Conservation (phyloP, 1,140 invertebrate species). For the Rhagoletis zephyria region DNA sequence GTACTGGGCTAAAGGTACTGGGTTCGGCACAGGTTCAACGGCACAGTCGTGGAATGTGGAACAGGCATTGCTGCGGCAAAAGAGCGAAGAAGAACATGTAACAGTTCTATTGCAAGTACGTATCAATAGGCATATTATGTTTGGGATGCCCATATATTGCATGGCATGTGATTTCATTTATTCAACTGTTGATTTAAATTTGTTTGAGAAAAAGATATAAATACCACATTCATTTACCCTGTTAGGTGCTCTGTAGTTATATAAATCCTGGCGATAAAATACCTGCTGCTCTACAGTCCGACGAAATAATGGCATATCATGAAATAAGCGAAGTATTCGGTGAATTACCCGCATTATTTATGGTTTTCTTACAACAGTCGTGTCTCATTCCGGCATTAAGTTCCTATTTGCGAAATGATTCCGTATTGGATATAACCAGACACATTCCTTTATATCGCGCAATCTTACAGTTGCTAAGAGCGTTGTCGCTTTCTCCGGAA, state of each 20-base stretch:
- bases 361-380: slow-evolving; percentile 84
- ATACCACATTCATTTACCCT: slow-evolving; percentile 1
- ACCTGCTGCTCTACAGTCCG: slow-evolving; percentile 74
- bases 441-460: slow-evolving; percentile 93
- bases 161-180: background rate
- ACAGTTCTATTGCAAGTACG: slow-evolving; percentile 82
- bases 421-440: slow-evolving; percentile 94
- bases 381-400: slow-evolving; percentile 90
- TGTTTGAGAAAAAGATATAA: no score
- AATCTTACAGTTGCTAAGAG: slow-evolving; percentile 85
- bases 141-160: no score
- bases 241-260: slow-evolving; percentile 87
- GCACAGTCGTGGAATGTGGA: slow-evolving; percentile 97
- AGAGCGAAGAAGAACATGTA: slow-evolving; percentile 93
- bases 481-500: slow-evolving; percentile 81
- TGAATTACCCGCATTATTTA: slow-evolving; percentile 80
- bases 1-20: slow-evolving; percentile 96
- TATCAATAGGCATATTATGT: slow-evolving; percentile 22
- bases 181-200: no score
- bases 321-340: slow-evolving; percentile 71
- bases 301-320: slow-evolving; percentile 68
- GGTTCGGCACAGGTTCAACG: slow-evolving; percentile 95
- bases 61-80: slow-evolving; percentile 89
- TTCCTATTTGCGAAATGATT: slow-evolving; percentile 94
- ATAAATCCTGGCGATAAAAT: slow-evolving; percentile 84